Percentiles rank a stretch among this genome's conserved stretches.
Conservation (phyloP, 2,888 invertebrate species). For the Drosophila mimica region DNA sequence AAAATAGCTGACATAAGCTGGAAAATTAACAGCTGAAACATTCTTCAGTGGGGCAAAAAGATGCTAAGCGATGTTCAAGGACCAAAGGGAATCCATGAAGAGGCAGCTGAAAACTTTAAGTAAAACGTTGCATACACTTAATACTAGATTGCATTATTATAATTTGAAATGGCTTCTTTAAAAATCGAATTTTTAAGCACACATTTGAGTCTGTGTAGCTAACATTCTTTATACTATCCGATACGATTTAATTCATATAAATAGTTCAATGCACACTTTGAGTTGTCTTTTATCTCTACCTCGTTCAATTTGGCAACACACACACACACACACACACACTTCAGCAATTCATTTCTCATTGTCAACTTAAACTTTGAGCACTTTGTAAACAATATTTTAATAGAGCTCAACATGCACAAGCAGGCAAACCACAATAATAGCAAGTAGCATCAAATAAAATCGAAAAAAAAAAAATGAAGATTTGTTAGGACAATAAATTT, state of each 20-base stretch:
- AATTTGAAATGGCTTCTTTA: too few relatives aligned
- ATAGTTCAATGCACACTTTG: neutral
- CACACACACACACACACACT: slow-evolving; percentile 7
- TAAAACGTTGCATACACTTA: neutral
- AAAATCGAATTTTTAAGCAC: neutral
- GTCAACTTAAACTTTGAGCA: slow-evolving; percentile 45
- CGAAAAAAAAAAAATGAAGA: slow-evolving; percentile 53
- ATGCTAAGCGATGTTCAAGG: neutral
- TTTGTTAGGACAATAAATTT: slow-evolving; percentile 78
- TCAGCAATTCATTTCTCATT: slow-evolving; percentile 40
- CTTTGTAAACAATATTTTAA: slow-evolving; percentile 70
- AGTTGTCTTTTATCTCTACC: slow-evolving; percentile 7
- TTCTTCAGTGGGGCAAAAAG: neutral
- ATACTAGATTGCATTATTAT: neutral
- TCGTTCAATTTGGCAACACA: slow-evolving; percentile 1
- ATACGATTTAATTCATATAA: neutral
- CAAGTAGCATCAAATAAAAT: slow-evolving; percentile 24
- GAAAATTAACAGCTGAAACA: slow-evolving; percentile 14
- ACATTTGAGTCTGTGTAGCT: neutral
- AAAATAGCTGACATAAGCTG: slow-evolving; percentile 57
- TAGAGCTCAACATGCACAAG: slow-evolving; percentile 49
- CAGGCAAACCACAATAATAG: slow-evolving; percentile 12
- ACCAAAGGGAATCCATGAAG: neutral
- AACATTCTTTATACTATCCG: neutral
- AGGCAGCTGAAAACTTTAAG: neutral